Base-by-base conservation (phyloP, 1,140 invertebrate species). In the Zaprionus vittiger region DNA sequence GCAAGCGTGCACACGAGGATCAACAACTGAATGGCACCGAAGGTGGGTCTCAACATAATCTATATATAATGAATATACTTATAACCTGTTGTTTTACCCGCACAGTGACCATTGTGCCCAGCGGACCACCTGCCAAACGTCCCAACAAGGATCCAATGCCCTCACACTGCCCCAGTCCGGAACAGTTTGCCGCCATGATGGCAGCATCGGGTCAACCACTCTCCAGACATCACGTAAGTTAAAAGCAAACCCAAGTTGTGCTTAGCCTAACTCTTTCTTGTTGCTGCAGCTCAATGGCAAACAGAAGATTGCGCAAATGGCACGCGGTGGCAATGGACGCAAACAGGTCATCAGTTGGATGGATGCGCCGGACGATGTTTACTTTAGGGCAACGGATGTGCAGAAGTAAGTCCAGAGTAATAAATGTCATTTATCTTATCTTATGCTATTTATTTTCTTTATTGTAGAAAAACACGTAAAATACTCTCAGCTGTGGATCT, bases 311-410 rank as follows among this genome's bases (percentile, higher is more conserved):
- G 94, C 95, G 59, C 95, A 95, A 79, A 95, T 95, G 94, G 95
- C 94, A 56, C 94, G 93, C 92, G 94, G 85, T 82, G 94, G 93
- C 80, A 95, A 92, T 14, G 95, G 95, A 6, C 95, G 97, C 15
- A 97, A 98, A 89, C 97, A 98, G 94, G 97, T 98, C 55, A 98
- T 99, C 87, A 98, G 97, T 89, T 99, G 98, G 98, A 98, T 98
- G 96, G 98, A 99, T 94, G 98, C 98, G 55, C 98, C 98, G 5
- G 98, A 99, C 93, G 98, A 99, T 94, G 96, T 99, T 61, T 99
- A 98, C 93, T 99, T 99, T 94, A 95, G 97, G 91, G 97, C 97
- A 73, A 98, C 97, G 38, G 96, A 97, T 82, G 94, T 95, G 83
- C 97, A 97, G 86, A 99, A 97, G 98, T 98, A 94, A 95, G 96